Evolutionary conservation across 1,140 invertebrate species (phyloP).

Genomic region (Camponotus floridanus): DNA sequence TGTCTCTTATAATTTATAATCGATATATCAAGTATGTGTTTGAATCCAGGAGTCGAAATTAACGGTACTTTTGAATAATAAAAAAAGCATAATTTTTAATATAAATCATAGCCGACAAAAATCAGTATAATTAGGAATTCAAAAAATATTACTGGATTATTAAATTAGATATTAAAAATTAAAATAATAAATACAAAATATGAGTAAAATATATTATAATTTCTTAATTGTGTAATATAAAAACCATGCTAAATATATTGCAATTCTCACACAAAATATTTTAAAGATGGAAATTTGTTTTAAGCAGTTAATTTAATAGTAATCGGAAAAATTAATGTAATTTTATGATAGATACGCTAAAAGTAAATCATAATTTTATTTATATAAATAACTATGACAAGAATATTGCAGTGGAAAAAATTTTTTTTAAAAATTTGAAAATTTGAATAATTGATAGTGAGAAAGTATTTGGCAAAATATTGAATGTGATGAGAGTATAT

Average conservation of each 20-base stretch:
- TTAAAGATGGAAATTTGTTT: not conserved
- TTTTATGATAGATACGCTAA: not conserved
- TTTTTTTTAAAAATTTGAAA: not conserved
- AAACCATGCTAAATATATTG: not conserved
- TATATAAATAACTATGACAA: not conserved
- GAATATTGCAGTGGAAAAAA: not conserved
- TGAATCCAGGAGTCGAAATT: not conserved
- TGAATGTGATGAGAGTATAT: not conserved
- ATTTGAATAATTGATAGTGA: not conserved
- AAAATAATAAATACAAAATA: not conserved
- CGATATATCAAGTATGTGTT: constrained; percentile 27
- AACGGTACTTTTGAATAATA: not conserved
- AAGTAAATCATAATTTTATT: constrained; percentile 2
- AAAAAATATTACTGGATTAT: not conserved
- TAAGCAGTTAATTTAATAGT: not conserved
- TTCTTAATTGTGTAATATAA: not conserved
- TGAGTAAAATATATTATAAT: not conserved
- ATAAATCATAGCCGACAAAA: not conserved
- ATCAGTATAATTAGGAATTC: not conserved
- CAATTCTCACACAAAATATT: not conserved
- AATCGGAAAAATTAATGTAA: constrained; percentile 13
- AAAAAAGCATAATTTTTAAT: not conserved
- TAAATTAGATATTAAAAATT: not conserved
- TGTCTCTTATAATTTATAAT: constrained; percentile 65
- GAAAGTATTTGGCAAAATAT: constrained; percentile 4